Evolutionary conservation across 2,888 invertebrate species (phyloP).

Genomic region (Agonopterix arenella): DNA sequence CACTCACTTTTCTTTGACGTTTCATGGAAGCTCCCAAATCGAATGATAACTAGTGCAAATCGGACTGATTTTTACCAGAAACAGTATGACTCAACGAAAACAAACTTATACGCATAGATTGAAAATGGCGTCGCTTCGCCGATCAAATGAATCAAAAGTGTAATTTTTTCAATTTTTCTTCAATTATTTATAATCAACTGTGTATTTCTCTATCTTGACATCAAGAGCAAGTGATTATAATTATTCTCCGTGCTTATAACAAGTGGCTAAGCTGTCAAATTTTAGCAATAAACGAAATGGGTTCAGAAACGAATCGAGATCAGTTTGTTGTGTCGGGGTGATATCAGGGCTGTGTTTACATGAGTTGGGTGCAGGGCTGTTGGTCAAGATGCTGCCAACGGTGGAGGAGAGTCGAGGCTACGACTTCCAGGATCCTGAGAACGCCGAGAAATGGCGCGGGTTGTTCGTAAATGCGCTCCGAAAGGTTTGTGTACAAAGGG

Average conservation of each 20-base stretch:
- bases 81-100: conserved; percentile 1
- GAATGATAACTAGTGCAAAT: background rate
- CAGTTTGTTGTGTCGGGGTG: conserved; percentile 46
- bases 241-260: conserved; percentile 19
- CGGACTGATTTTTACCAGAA: background rate
- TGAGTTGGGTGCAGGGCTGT: conserved; percentile 54
- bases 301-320: conserved; percentile 25
- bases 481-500: conserved; percentile 78
- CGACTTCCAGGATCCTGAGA: conserved; percentile 93
- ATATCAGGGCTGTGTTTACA: conserved; percentile 59
- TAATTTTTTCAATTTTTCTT: conserved; percentile 43
- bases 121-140: conserved; percentile 74
- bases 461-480: conserved; percentile 90
- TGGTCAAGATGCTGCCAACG: conserved; percentile 68
- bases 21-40: background rate
- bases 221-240: conserved; percentile 18
- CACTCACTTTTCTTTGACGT: background rate
- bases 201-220: conserved; percentile 3
- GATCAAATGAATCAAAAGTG: conserved; percentile 61
- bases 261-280: conserved; percentile 29
- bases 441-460: conserved; percentile 94
- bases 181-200: conserved; percentile 13
- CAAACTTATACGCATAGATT: conserved; percentile 27
- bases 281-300: conserved; percentile 39
- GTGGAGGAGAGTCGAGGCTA: conserved; percentile 78